Conservation (phyloP, 1,140 invertebrate genomes). For the Trachymyrmex cornetzi region DNA sequence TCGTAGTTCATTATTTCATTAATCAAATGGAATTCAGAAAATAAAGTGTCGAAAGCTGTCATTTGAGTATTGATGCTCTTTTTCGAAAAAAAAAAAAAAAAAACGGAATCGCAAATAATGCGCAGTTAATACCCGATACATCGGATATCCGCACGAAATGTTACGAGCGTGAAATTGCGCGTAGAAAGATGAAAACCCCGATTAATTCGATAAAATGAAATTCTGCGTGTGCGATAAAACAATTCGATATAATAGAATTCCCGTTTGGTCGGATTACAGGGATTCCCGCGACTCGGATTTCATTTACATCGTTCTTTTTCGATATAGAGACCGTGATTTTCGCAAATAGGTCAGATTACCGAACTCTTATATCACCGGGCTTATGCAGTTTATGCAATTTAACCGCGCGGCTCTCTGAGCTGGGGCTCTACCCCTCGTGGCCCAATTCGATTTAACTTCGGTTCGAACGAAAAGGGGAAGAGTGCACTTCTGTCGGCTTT, state of each 20-base stretch:
- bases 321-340: not conserved
- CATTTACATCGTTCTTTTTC: constrained; percentile 1
- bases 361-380: constrained; percentile 10
- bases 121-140: not conserved
- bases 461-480: constrained; percentile 2
- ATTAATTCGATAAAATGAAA: constrained; percentile 52
- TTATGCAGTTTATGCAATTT: constrained; percentile 24
- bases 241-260: constrained; percentile 27
- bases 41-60: not conserved
- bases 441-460: constrained; percentile 54
- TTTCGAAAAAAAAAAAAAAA: not conserved
- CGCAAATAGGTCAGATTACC: constrained; percentile 36
- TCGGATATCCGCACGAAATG: constrained; percentile 2
- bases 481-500: not conserved
- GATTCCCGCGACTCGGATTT: constrained; percentile 25
- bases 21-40: not conserved
- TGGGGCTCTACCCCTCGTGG: constrained; percentile 4
- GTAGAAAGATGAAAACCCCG: constrained; percentile 10
- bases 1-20: not conserved
- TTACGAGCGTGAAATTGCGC: not conserved
- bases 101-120: constrained; percentile 2
- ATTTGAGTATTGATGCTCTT: not conserved
- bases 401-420: not conserved
- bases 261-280: constrained; percentile 2
- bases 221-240: constrained; percentile 27